Percentiles rank a stretch among this genome's conserved stretches.
Evolutionary conservation across 2,797 vertebrate genomes (phyloP).

Genomic region (Lacerta agilis): DNA sequence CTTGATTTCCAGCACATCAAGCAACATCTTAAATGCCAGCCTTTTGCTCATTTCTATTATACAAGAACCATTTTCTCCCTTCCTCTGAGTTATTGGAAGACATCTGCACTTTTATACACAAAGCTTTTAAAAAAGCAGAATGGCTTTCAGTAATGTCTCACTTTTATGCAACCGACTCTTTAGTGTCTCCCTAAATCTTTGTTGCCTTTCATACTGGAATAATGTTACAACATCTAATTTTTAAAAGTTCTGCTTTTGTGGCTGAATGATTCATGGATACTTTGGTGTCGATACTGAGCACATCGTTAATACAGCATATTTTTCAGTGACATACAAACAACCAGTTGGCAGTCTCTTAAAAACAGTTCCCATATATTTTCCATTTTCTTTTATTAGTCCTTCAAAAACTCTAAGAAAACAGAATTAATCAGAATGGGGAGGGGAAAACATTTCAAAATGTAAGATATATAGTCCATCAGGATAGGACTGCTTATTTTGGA

Average conservation of each 20-base stretch:
- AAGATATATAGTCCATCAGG: not conserved
- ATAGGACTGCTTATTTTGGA: not conserved
- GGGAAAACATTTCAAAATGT: not conserved
- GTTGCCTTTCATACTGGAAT: slow-evolving; percentile 30
- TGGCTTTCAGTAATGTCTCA: slow-evolving; percentile 26
- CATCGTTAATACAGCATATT: slow-evolving; percentile 28
- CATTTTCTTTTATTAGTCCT: slow-evolving; percentile 36
- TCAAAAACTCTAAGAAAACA: slow-evolving; percentile 11
- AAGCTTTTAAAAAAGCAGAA: slow-evolving; percentile 20
- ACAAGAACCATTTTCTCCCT: slow-evolving; percentile 21
- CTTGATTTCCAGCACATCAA: slow-evolving; percentile 20
- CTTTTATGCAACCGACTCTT: slow-evolving; percentile 30
- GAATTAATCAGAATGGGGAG: slow-evolving; percentile 19
- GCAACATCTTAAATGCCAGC: slow-evolving; percentile 29
- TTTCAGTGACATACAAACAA: not conserved
- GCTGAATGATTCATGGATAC: slow-evolving; percentile 6
- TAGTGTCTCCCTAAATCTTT: slow-evolving; percentile 26
- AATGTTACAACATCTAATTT: slow-evolving; percentile 29
- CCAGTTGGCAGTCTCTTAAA: not conserved
- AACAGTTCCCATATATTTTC: slow-evolving; percentile 37
- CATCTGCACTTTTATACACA: slow-evolving; percentile 30
- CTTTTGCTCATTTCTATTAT: slow-evolving; percentile 8
- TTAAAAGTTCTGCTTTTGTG: slow-evolving; percentile 47
- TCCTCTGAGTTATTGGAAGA: slow-evolving; percentile 33
- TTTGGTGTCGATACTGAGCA: slow-evolving; percentile 20